These are phyloP conservation scores for Synanthedon tipuliformis DNA, from an alignment of 2,888 invertebrate species.

Conservation along the genomic window DNA sequence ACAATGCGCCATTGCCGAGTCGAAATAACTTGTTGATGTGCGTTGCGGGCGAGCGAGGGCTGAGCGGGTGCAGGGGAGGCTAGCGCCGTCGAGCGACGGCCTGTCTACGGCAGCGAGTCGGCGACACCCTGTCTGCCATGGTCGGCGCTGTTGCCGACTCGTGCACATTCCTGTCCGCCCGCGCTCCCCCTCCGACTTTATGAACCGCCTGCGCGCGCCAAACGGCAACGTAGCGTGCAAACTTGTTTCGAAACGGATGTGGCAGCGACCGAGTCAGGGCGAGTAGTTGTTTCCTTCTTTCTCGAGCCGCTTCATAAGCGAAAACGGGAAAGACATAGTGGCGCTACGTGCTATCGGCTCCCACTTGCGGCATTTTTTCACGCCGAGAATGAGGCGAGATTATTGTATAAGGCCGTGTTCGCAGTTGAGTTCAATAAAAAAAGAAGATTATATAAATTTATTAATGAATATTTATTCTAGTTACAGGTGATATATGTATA, in stretches of 20 bases:
- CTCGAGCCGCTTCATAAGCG: constrained; percentile 15
- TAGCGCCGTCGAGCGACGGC: constrained; percentile 76
- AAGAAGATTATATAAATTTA: too few relatives aligned
- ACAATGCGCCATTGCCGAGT: constrained; percentile 32
- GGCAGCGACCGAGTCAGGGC: constrained; percentile 68
- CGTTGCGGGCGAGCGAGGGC: constrained; percentile 49
- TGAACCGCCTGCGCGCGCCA: constrained; percentile 54
- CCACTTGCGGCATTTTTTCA: constrained; percentile 75
- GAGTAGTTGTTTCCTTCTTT: constrained; percentile 35
- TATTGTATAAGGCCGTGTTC: constrained; percentile 58
- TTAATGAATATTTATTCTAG: too few relatives aligned
- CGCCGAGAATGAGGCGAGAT: constrained; percentile 76
- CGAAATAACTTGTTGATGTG: constrained; percentile 70
- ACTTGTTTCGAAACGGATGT: constrained; percentile 82
- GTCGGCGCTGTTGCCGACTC: constrained; percentile 77
- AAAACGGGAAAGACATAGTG: constrained; percentile 53
- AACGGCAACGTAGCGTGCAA: constrained; percentile 72
- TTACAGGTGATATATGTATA: too few relatives aligned
- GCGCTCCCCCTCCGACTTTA: constrained; percentile 40
- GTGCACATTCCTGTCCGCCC: constrained; percentile 67
- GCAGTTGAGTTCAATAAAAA: constrained; percentile 11
- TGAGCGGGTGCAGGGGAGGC: constrained; percentile 43
- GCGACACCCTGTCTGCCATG: constrained; percentile 96
- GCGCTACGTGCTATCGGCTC: constrained; percentile 71
- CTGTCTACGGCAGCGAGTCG: constrained; percentile 85